Evolutionary conservation across 2,888 invertebrate genomes (phyloP).

Genomic region (Clepsis dumicolana): DNA sequence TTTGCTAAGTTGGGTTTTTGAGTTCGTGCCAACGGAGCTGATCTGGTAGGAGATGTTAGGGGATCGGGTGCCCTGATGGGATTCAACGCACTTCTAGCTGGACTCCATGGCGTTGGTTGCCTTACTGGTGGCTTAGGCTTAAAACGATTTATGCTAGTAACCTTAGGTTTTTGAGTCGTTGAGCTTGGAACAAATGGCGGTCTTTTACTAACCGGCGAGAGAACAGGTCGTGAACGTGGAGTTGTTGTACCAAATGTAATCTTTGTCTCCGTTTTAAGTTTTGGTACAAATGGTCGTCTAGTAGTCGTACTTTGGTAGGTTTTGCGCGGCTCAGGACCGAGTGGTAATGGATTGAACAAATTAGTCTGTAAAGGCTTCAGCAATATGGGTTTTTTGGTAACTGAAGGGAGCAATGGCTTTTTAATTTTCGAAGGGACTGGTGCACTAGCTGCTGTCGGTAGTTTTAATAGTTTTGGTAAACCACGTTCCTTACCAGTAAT

Average conservation of each 20-base stretch:
- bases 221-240: slow-evolving; percentile 27
- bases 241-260: no score
- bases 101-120: slow-evolving; percentile 32
- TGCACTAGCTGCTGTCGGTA: slow-evolving; percentile 57
- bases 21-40: not conserved
- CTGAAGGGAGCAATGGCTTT: slow-evolving; percentile 51
- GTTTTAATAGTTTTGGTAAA: slow-evolving; percentile 48
- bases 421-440: slow-evolving; percentile 53
- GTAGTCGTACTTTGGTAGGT: slow-evolving; percentile 8
- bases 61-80: not conserved
- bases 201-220: slow-evolving; percentile 5
- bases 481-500: slow-evolving; percentile 22
- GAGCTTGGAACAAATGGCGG: slow-evolving; percentile 4
- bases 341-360: not conserved
- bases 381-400: slow-evolving; percentile 43
- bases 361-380: slow-evolving; percentile 19
- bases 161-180: slow-evolving; percentile 20
- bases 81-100: slow-evolving; percentile 11
- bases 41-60: slow-evolving; percentile 11
- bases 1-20: slow-evolving; percentile 4
- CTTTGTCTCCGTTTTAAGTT: slow-evolving; percentile 51
- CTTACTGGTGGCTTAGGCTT: slow-evolving; percentile 19
- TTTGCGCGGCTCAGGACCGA: slow-evolving; percentile 5
- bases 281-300: slow-evolving; percentile 46
- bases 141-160: slow-evolving; percentile 14